Percentiles rank a stretch among this genome's conserved stretches.
These are phyloP conservation scores for Oreocharis arfaki DNA, from an alignment of 2,113 vertebrate genomes.

Conservation along the genomic window DNA sequence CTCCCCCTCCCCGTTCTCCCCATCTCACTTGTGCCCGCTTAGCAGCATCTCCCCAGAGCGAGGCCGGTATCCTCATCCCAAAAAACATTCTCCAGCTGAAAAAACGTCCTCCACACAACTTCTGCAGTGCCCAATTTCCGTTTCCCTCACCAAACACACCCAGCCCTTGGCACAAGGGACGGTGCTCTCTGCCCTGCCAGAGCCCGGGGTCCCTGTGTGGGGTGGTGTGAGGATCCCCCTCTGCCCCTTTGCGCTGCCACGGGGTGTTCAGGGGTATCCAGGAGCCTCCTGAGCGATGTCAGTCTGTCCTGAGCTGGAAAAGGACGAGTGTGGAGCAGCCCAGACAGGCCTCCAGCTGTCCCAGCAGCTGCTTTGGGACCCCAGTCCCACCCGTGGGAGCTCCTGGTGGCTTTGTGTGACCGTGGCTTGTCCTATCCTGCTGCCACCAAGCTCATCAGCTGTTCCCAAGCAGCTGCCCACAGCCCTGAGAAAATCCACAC, in stretches of 20 bases:
- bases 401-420: neutral
- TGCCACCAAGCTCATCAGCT: neutral
- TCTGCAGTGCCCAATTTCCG: neutral
- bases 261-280: neutral
- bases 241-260: neutral
- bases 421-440: neutral
- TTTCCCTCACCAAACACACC: neutral
- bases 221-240: neutral
- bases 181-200: neutral
- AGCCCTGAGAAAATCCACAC: neutral
- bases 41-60: fast-evolving
- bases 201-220: neutral
- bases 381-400: neutral
- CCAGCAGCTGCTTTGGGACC: neutral
- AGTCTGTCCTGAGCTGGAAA: neutral
- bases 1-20: neutral
- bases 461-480: neutral
- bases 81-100: neutral
- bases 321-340: fast-evolving
- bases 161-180: neutral
- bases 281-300: neutral
- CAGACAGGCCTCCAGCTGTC: neutral
- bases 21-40: neutral
- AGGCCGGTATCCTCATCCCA: neutral
- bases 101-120: fast-evolving